Evolutionary conservation across 2,888 invertebrate genomes (phyloP).

Genomic region (Liposcelis brunnea): DNA sequence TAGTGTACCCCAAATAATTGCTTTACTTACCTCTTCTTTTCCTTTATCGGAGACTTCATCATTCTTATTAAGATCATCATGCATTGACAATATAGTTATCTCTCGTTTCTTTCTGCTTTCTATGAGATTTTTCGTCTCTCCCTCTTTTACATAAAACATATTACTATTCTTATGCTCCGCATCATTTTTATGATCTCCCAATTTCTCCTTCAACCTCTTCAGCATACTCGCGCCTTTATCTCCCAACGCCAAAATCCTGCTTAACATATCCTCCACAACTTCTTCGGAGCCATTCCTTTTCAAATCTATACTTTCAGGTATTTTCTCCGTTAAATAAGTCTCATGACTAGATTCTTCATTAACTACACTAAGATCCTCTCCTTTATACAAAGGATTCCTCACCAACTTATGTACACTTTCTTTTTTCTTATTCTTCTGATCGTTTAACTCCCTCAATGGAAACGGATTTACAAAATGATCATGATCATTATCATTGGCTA

Average conservation of each 20-base stretch:
- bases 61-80: constrained; percentile 33
- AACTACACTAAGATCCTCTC: constrained; percentile 7
- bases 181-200: constrained; percentile 14
- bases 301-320: no score
- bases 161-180: no score
- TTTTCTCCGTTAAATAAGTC: constrained; percentile 37
- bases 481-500: constrained; percentile 13
- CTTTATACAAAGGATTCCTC: no score
- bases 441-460: constrained; percentile 2
- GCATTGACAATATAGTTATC: constrained; percentile 29
- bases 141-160: constrained; percentile 21
- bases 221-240: no score
- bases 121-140: constrained; percentile 20
- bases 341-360: constrained; percentile 21
- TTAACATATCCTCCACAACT: no score
- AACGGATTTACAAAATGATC: constrained; percentile 11
- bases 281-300: no score
- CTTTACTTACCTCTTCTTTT: constrained; percentile 39
- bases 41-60: constrained; percentile 42
- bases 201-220: constrained; percentile 15
- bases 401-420: constrained; percentile 15
- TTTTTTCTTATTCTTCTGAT: constrained; percentile 14
- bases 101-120: constrained; percentile 29
- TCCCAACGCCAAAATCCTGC: no score
- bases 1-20: no score